Percentiles rank a stretch among this genome's conserved stretches.
phyloP scores from a whole-genome alignment of 2,113 vertebrate genomes.

The Solenodon paradoxus region DNA sequence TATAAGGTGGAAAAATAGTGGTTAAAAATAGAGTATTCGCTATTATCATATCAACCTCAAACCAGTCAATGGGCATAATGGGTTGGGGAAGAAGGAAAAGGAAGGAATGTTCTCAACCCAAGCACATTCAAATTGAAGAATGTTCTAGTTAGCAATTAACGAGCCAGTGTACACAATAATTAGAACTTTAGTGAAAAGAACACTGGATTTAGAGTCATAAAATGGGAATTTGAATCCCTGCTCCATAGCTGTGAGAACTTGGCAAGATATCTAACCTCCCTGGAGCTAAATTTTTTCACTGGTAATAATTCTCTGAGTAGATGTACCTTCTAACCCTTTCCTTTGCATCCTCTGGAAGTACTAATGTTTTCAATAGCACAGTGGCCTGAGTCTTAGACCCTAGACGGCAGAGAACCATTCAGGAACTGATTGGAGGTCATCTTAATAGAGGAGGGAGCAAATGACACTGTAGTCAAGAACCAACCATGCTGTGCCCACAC shows the following conservation, averaged over 20 bases:
- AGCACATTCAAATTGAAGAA: background rate
- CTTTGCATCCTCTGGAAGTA: background rate
- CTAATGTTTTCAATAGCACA: background rate
- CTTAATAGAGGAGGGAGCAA: background rate
- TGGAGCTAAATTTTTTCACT: background rate
- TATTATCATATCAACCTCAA: background rate
- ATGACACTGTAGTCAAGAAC: background rate
- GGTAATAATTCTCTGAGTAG: background rate
- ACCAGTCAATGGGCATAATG: background rate
- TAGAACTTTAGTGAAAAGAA: background rate
- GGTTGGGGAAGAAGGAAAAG: background rate
- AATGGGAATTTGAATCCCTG: background rate
- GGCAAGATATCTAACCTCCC: background rate
- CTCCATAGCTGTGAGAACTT: background rate
- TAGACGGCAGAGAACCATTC: background rate
- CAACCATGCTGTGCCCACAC: fast-evolving
- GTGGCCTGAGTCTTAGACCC: background rate
- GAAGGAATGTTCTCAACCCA: background rate
- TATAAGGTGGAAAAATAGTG: slow-evolving; percentile 11
- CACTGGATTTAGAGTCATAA: background rate
- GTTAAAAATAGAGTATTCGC: slow-evolving; percentile 40
- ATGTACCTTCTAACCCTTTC: background rate
- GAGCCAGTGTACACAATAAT: background rate
- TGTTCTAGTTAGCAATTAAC: background rate
- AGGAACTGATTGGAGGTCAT: background rate